Evolutionary conservation across 2,797 vertebrate species (phyloP), one percentile per base, ranked within the genome.

Genomic region (Cephalopachus bancanus): DNA sequence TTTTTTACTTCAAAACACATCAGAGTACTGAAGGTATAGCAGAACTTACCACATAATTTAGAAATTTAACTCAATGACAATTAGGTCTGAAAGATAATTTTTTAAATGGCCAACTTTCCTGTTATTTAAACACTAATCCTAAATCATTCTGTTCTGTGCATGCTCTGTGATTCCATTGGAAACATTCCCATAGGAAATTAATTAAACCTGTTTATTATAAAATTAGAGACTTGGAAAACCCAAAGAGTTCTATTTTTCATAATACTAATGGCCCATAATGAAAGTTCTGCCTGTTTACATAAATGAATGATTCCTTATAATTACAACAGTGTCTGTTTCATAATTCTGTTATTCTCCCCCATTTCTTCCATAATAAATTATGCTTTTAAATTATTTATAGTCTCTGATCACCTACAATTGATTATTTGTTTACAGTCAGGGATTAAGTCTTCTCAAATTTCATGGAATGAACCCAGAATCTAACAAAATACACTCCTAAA

Each of bases 151-250:
- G 16, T 28, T 44, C 57, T 9, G 1, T 26, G 55, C 7, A 6
- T 20, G 55, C 55, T 71, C 44, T 10, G 44, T 10, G 55, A 62
- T 10, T n/a, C 44, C 0, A 0, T 19, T 17, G n/a, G n/a, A 17
- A 55, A n/a, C 8, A 15, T 16, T 44, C 55, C n/a, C 87, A 7
- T 0, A 37, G 93, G 80, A 83, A 60, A 71, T 44, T 78, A 84
- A n/a, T 24, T 24, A 28, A 84, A n/a, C 64, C 55, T 67, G 20
- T 44, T 60, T 12, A 14, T n/a, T 71, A 55, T 0, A 26, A 85
- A 85, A 20, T 64, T n/a, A n/a, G 74, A 72, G 44, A 20, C 64
- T 55, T 28, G 44, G n/a, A n/a, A 64, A 65, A 72, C 8, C 15
- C 19, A 20, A 53, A 28, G 19, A 8, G n/a, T 78, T 71, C 2